Evolutionary conservation across 2,797 vertebrate species (phyloP).

Genomic region (Jordanella pulchra): DNA sequence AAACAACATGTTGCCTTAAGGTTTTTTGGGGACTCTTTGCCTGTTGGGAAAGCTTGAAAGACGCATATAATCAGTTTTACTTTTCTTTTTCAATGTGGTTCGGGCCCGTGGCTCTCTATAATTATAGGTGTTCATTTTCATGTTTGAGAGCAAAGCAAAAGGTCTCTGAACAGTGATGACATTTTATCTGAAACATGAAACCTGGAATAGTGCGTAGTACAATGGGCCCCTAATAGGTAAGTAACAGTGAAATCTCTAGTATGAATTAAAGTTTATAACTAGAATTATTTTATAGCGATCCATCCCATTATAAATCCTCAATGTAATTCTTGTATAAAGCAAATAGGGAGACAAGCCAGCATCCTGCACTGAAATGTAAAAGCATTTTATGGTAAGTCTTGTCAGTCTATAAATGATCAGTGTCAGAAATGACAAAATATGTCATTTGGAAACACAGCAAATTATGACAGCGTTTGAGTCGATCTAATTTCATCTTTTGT

Average conservation of each 20-base stretch:
- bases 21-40: neutral
- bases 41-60: neutral
- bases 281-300: neutral
- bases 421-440: too few species aligned
- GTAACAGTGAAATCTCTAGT: neutral
- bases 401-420: neutral
- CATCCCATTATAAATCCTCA: neutral
- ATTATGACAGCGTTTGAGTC: neutral
- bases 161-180: neutral
- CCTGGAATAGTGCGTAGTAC: neutral
- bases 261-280: neutral
- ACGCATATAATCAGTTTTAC: neutral
- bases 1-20: neutral
- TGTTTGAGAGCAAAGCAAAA: neutral
- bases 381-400: neutral
- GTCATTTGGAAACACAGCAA: neutral
- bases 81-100: slow-evolving; percentile 1
- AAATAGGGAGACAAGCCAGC: neutral
- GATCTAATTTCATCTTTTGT: neutral
- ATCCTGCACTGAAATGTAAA: neutral
- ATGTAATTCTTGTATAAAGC: too few species aligned
- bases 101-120: neutral
- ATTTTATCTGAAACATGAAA: neutral
- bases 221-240: neutral
- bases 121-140: neutral